Evolutionary conservation across 2,797 vertebrate species (phyloP), one percentile per base, ranked within the genome.

Genomic region (Apogon talboti): DNA sequence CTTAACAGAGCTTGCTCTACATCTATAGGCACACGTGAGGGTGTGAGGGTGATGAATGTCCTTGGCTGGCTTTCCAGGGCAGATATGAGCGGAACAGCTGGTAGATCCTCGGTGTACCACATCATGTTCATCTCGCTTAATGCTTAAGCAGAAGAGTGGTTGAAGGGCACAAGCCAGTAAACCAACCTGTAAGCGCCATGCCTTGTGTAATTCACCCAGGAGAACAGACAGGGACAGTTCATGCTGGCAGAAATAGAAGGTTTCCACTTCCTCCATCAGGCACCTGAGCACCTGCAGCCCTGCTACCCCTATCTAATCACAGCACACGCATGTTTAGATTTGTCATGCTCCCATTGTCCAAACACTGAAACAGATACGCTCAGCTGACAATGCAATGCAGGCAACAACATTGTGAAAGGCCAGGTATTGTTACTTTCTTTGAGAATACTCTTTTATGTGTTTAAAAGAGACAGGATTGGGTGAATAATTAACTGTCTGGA

Each of bases 1-100:
- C 85, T 83, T 83, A 90, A 86, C 78, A 86, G 68, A 75, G 48
- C 82, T 87, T 79, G 87, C 83, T 85, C 82, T 79, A 88, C 86
- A 81, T 89, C 70, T 47, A 72, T 59, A 67, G 46, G 45, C 76
- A 81, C 84, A 74, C 60, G 44, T 64, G 68, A 81, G 77, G 69
- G 71, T 66, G 68, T 56, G 65, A 84, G 71, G 62, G 66, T 74
- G 83, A 72, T 47, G 45, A 75, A 60, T 65, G 78, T 68, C 81
- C 78, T 82, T 76, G 73, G 45, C 72, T 52, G 71, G 58, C 56
- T 66, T 70, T 74, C 64, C 52, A 3, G 54, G 50, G 35, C 60
- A 37, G 69, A 72, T 81, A 80, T 82, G 66, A 67, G 28, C 1
- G 6, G 65, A 81, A 72, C 81, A 79, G 78, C 79, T 83, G 87